A percentile compares a stretch with the other conserved stretches of the same genome.
phyloP scores from a whole-genome alignment of 1,140 invertebrate genomes.

The Nephila pilipes region DNA sequence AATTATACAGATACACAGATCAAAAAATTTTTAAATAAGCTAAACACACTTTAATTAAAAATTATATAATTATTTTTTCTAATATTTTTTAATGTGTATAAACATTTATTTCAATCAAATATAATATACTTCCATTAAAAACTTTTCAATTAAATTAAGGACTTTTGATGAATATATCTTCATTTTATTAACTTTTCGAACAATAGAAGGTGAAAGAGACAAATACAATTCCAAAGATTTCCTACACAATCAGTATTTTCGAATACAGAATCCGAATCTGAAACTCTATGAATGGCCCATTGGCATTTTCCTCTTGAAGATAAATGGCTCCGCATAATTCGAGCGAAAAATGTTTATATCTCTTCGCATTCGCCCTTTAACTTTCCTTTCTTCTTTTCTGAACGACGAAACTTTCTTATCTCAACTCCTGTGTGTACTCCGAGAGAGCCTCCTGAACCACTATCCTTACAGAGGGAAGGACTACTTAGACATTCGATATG shows the following conservation, averaged over 20 bases:
- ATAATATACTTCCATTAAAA: neutral
- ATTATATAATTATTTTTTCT: no score
- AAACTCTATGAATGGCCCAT: neutral
- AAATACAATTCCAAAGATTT: no score
- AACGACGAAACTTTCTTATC: conserved; percentile 65
- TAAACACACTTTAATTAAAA: no score
- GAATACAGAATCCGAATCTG: neutral
- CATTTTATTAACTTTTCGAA: neutral
- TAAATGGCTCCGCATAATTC: conserved; percentile 54
- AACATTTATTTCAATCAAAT: neutral
- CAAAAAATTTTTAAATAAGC: no score
- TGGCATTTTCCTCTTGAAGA: conserved; percentile 38
- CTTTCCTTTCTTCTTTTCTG: conserved; percentile 19
- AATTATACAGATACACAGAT: no score
- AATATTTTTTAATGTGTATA: no score
- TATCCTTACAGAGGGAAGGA: neutral
- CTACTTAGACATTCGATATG: conserved; percentile 49
- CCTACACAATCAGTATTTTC: neutral
- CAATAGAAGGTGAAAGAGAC: no score
- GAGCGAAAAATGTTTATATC: conserved; percentile 53
- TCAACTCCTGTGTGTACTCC: neutral
- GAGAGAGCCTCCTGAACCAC: neutral
- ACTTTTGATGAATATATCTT: neutral
- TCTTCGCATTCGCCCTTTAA: conserved; percentile 20
- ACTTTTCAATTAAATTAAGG: neutral